Evolutionary conservation across 2,888 invertebrate species (phyloP), one percentile per base, ranked within the genome.

Genomic region (Meteorus colon): DNA sequence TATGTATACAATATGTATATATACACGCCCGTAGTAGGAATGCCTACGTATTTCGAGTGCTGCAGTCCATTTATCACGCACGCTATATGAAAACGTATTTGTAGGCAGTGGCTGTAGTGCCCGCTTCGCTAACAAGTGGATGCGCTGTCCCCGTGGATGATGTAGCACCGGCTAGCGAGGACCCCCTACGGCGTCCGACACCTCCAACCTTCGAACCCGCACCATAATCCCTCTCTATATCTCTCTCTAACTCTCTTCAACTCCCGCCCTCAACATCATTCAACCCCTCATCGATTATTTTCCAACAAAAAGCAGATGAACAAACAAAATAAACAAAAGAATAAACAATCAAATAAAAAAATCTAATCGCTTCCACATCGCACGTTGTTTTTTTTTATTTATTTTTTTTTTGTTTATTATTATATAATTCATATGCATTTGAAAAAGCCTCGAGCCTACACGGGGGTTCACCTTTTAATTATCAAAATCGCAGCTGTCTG

Each of bases 81-180:
- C 65, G 74, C 70, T 62, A 73, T 76, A 72, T 75, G 71, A 83
- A 86, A 87, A 87, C 86, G 86, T 86, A 88, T 88, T 88, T 87
- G 87, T 87, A 87, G 86, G 77, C 84, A 84, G 88, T 87, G 86
- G 86, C 86, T 84, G 82, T 19, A 55, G 77, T 68, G 83, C 82
- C 82, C 84, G 85, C 82, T 83, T 87, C 88, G 87, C 88, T 88
- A 88, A 88, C 88, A 88, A 88, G 88, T 88, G 87, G 87, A 88
- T 88, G 84, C 84, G 83, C 88, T 88, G 88, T 88, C 88, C 87
- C 85, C 84, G 86, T 80, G 84, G 84, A 88, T 88, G 88, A 88
- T 88, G 87, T 88, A 88, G 88, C 88, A 88, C 88, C 88, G 83
- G 82, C 83, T 83, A 85, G 84, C 80, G 75, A 73, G 81, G 88